Evolutionary conservation across 2,113 vertebrate species (phyloP).

Genomic region (Eubucco bourcierii): DNA sequence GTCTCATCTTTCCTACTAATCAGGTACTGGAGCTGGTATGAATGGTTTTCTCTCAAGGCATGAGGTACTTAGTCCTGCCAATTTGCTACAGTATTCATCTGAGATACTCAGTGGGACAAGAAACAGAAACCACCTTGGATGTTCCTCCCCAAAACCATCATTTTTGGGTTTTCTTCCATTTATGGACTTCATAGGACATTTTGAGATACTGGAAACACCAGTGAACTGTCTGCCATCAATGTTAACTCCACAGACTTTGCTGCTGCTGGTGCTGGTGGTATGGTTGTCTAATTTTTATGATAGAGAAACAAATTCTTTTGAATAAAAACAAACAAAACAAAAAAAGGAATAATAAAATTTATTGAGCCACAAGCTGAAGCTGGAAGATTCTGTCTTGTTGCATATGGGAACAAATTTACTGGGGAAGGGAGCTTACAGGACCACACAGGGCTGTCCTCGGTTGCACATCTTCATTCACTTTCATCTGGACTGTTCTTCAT

Average conservation of each 20-base stretch:
- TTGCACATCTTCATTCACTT: neutral
- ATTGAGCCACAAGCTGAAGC: slow-evolving; percentile 76
- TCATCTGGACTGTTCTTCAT: slow-evolving; percentile 27
- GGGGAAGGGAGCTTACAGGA: slow-evolving; percentile 49
- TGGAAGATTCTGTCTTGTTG: slow-evolving; percentile 66
- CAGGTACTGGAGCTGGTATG: slow-evolving; percentile 97
- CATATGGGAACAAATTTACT: slow-evolving; percentile 41
- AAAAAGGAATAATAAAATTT: slow-evolving; percentile 76
- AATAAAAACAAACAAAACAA: slow-evolving; percentile 72
- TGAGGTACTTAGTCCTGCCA: slow-evolving; percentile 61
- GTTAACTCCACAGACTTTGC: slow-evolving; percentile 75
- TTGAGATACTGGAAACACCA: slow-evolving; percentile 60
- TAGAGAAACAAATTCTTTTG: slow-evolving; percentile 79
- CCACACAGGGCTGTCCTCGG: slow-evolving; percentile 14
- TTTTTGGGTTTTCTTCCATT: slow-evolving; percentile 54
- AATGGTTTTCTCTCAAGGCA: slow-evolving; percentile 72
- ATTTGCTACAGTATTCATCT: slow-evolving; percentile 55
- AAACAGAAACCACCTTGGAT: slow-evolving; percentile 50
- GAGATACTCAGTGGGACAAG: slow-evolving; percentile 66
- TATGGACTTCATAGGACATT: slow-evolving; percentile 59
- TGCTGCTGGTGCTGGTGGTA: slow-evolving; percentile 75
- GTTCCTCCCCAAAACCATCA: slow-evolving; percentile 55
- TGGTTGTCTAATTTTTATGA: slow-evolving; percentile 79
- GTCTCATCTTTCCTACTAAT: neutral
- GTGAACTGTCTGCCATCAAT: slow-evolving; percentile 71